Evolutionary conservation across 2,113 vertebrate genomes (phyloP).

Genomic region (Oxyruncus cristatus): DNA sequence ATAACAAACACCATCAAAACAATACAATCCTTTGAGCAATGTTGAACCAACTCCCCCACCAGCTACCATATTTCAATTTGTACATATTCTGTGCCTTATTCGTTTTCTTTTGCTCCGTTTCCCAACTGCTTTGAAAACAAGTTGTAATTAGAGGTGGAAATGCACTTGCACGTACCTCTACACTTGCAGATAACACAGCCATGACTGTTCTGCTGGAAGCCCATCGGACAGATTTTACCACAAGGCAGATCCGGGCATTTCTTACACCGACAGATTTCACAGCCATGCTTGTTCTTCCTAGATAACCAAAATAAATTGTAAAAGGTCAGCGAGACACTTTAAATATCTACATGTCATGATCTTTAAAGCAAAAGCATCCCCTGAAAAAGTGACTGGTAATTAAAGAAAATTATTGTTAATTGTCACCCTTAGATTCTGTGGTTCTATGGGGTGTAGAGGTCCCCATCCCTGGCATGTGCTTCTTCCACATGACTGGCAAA

Average conservation of each 20-base stretch:
- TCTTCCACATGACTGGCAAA: not conserved
- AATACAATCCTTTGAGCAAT: not conserved
- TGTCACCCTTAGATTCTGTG: not conserved
- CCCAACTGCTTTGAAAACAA: not conserved
- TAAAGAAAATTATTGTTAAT: not conserved
- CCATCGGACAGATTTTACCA: constrained; percentile 84
- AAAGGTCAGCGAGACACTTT: constrained; percentile 53
- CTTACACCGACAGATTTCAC: constrained; percentile 88
- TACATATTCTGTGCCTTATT: not conserved
- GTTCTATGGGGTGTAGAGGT: not conserved
- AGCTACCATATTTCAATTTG: not conserved
- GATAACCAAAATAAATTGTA: constrained; percentile 49
- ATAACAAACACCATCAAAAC: not conserved
- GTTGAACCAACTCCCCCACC: not conserved
- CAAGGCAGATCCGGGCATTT: constrained; percentile 86
- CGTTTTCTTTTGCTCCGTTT: not conserved
- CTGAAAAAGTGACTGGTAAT: not conserved
- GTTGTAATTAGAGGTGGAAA: not conserved
- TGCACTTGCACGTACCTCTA: constrained; percentile 73
- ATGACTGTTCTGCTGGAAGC: constrained; percentile 83
- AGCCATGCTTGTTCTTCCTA: constrained; percentile 93
- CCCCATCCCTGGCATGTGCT: not conserved
- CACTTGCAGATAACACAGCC: constrained; percentile 87
- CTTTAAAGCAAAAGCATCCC: not conserved
- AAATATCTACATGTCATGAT: not conserved